A percentile compares a stretch with the other conserved stretches of the same genome.
Evolutionary conservation across 2,113 vertebrate genomes (phyloP).

Genomic region (Scophthalmus maximus): DNA sequence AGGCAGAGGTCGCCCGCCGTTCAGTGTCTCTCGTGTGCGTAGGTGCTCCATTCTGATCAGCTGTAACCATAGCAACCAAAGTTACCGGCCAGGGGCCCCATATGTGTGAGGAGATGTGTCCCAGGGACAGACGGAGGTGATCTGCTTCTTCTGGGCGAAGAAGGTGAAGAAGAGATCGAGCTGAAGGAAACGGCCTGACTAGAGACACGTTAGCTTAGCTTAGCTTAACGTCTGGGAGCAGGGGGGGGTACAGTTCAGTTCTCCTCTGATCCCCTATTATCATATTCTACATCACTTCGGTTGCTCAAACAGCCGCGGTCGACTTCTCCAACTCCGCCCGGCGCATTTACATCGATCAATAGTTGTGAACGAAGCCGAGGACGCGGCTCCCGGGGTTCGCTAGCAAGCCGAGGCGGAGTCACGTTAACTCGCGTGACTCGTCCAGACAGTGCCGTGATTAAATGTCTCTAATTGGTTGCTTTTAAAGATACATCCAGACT

Average conservation of each 20-base stretch:
- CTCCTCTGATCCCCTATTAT: background rate
- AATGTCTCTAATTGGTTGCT: constrained; percentile 72
- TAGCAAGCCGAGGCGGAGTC: background rate
- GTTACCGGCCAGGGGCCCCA: background rate
- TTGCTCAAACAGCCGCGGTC: background rate
- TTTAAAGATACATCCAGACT: constrained; percentile 54
- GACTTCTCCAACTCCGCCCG: background rate
- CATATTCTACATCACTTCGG: background rate
- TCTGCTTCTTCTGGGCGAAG: too few relatives aligned
- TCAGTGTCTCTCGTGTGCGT: background rate
- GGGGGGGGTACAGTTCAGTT: too few relatives aligned
- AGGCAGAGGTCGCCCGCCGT: background rate
- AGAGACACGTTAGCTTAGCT: too few relatives aligned
- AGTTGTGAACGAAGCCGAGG: background rate
- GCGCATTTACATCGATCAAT: background rate
- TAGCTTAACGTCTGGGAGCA: too few relatives aligned
- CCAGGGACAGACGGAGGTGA: too few relatives aligned
- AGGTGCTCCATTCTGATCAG: background rate
- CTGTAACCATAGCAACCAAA: background rate
- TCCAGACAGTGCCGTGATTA: constrained; percentile 54
- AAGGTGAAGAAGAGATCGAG: too few relatives aligned
- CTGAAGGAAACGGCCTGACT: too few relatives aligned
- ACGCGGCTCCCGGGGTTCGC: background rate
- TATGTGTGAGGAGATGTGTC: background rate
- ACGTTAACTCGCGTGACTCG: constrained; percentile 11